Conservation (phyloP, 1,140 invertebrate genomes). For the Steinernema khuongi region DNA sequence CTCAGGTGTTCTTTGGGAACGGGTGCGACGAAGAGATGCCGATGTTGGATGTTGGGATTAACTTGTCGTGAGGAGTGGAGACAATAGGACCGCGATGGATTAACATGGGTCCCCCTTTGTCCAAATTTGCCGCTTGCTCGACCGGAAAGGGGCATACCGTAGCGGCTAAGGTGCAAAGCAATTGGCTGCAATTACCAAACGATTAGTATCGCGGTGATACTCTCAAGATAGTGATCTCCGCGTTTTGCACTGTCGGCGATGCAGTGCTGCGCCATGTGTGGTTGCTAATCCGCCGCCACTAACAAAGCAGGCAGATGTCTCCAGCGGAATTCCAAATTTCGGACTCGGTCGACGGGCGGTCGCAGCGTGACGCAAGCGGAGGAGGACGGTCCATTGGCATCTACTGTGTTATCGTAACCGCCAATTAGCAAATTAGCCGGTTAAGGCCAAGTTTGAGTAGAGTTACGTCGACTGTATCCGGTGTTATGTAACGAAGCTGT, state of each 20-base stretch:
- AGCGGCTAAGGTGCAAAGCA: conserved; percentile 2
- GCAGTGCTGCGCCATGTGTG: too few species aligned
- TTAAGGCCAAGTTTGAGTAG: background rate
- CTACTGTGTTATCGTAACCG: background rate
- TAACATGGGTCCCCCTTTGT: background rate
- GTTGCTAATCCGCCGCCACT: too few species aligned
- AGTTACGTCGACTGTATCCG: background rate
- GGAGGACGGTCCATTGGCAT: too few species aligned
- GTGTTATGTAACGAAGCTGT: too few species aligned
- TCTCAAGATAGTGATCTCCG: conserved; percentile 4
- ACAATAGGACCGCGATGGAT: background rate
- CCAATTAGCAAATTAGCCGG: background rate
- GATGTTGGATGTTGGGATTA: conserved; percentile 15
- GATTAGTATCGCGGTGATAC: background rate
- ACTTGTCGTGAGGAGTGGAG: conserved; percentile 11
- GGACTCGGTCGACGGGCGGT: too few species aligned
- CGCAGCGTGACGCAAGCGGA: too few species aligned
- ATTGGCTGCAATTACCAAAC: conserved; percentile 8
- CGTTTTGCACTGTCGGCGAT: too few species aligned
- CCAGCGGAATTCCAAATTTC: too few species aligned
- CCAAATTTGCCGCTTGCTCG: background rate
- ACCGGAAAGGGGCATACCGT: background rate
- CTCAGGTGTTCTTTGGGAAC: too few species aligned
- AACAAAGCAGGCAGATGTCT: too few species aligned
- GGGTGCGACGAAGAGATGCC: too few species aligned